phyloP scores from a whole-genome alignment of 2,113 vertebrate genomes.

The Redunca redunca region DNA sequence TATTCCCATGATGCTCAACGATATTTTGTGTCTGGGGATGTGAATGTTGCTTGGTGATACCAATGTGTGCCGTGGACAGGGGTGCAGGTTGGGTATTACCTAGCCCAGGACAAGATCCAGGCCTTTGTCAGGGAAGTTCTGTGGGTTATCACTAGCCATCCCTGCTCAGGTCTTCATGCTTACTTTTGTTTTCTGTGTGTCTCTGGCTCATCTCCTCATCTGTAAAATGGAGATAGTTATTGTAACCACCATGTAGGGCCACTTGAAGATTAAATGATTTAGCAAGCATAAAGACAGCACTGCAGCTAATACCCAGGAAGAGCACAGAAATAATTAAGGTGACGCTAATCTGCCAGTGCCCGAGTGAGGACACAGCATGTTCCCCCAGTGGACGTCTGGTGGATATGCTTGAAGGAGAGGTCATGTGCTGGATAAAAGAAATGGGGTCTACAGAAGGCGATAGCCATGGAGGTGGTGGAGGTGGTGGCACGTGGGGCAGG shows the following conservation, averaged over 20 bases:
- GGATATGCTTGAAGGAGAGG: rapidly evolving
- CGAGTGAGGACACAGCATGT: rapidly evolving
- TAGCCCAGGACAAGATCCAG: neutral
- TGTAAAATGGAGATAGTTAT: rapidly evolving
- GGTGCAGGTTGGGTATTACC: rapidly evolving
- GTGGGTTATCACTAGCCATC: rapidly evolving
- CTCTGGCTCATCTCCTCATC: neutral
- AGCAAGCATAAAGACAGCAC: rapidly evolving
- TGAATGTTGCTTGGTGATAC: rapidly evolving
- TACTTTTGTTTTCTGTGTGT: neutral
- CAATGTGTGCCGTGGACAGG: rapidly evolving
- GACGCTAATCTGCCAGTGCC: rapidly evolving
- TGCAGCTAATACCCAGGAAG: rapidly evolving
- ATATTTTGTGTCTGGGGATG: neutral
- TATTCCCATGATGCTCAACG: neutral
- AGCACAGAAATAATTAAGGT: rapidly evolving
- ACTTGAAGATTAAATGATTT: rapidly evolving
- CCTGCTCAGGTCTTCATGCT: rapidly evolving
- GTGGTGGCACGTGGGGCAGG: rapidly evolving
- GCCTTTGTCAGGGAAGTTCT: neutral
- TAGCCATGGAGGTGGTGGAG: rapidly evolving
- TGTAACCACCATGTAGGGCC: rapidly evolving
- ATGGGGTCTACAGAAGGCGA: no score
- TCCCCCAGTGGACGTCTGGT: rapidly evolving
- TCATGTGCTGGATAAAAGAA: rapidly evolving